These are phyloP conservation scores for Ammodytes dubius DNA, from an alignment of 2,113 vertebrate genomes.

Conservation along the genomic window DNA sequence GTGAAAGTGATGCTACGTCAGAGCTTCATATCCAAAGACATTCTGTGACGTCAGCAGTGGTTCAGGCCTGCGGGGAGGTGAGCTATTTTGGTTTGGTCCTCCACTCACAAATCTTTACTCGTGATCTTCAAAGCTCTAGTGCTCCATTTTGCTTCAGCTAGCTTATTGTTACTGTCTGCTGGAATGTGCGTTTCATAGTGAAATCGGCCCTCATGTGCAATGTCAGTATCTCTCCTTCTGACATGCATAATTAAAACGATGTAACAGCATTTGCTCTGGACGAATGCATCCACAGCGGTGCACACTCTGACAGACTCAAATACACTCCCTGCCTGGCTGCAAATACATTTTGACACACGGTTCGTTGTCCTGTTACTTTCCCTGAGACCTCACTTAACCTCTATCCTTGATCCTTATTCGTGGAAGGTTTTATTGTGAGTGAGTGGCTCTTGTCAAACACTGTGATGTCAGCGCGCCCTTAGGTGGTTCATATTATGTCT, in stretches of 20 bases:
- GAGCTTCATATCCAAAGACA: not conserved
- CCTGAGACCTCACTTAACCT: constrained; percentile 17
- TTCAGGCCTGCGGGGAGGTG: constrained; percentile 53
- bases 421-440: not conserved
- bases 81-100: constrained; percentile 67
- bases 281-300: constrained; percentile 12
- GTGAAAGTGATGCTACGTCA: not conserved
- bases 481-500: constrained; percentile 41
- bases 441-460: not conserved
- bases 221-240: not conserved
- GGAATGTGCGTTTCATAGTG: constrained; percentile 13
- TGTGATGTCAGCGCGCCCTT: constrained; percentile 4
- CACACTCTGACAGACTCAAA: not conserved
- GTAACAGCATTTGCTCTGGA: constrained; percentile 50
- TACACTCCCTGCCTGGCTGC: constrained; percentile 5
- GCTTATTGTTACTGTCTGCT: constrained; percentile 16
- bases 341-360: constrained; percentile 36
- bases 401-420: not conserved
- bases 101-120: constrained; percentile 47
- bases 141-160: not conserved
- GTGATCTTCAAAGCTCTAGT: constrained; percentile 30
- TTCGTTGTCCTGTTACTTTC: not conserved
- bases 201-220: constrained; percentile 10
- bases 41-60: constrained; percentile 69
- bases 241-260: constrained; percentile 59